Percentiles rank a stretch among this genome's conserved stretches.
Conservation (phyloP, 2,888 invertebrate genomes). For the Gymnocheta viridis region DNA sequence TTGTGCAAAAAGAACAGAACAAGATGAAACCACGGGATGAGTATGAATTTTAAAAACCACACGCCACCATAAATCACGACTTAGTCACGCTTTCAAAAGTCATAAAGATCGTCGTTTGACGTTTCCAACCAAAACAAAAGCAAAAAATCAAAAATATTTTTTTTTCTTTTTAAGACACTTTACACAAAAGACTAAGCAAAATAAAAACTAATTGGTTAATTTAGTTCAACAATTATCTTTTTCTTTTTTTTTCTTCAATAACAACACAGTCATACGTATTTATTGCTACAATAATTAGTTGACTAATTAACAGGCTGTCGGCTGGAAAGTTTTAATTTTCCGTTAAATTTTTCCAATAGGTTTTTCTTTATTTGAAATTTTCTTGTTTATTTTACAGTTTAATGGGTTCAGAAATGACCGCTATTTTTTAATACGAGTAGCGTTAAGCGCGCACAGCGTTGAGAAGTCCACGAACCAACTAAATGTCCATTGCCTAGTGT, state of each 20-base stretch:
- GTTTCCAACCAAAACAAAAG: conserved; percentile 73
- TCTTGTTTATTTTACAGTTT: conserved; percentile 47
- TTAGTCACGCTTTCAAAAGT: conserved; percentile 82
- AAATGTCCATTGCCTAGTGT: conserved; percentile 82
- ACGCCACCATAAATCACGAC: conserved; percentile 82
- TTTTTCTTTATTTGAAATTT: conserved; percentile 21
- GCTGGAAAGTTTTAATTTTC: not conserved
- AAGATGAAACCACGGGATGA: conserved; percentile 72
- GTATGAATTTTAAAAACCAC: conserved; percentile 82
- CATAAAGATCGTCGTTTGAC: conserved; percentile 81
- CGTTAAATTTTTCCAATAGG: conserved; percentile 37
- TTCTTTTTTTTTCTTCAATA: not conserved
- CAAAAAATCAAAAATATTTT: not conserved
- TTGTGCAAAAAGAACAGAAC: conserved; percentile 44
- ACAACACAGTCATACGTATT: not conserved
- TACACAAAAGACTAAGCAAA: conserved; percentile 2
- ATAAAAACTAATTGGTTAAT: not conserved
- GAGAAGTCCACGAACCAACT: conserved; percentile 83
- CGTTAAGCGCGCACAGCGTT: conserved; percentile 81
- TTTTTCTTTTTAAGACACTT: conserved; percentile 9
- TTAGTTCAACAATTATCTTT: not conserved
- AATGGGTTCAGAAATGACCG: conserved; percentile 61
- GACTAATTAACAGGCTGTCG: not conserved
- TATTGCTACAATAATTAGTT: not conserved
- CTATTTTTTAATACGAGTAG: conserved; percentile 69